Percentiles rank a stretch among this genome's conserved stretches.
phyloP scores from a whole-genome alignment of 2,797 vertebrate species.

The Arrhamphus sclerolepis region DNA sequence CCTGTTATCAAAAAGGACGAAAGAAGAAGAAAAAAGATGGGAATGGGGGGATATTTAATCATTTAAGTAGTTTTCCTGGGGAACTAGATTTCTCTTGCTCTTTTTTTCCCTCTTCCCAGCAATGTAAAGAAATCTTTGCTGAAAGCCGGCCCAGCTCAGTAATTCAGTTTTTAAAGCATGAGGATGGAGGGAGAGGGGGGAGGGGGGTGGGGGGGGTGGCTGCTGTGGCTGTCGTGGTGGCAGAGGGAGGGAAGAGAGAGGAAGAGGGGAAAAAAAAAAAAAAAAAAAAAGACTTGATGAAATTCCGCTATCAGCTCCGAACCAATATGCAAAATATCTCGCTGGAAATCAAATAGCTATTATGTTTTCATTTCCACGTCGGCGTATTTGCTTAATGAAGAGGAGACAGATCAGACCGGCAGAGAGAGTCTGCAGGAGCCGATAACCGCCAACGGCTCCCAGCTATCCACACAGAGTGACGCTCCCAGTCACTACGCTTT shows the following conservation, averaged over 20 bases:
- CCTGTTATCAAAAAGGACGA: constrained; percentile 77
- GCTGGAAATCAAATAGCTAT: constrained; percentile 99
- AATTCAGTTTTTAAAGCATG: constrained; percentile 96
- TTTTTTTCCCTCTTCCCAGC: constrained; percentile 75
- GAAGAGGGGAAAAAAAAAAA: constrained; percentile 77
- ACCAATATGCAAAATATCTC: constrained; percentile 99
- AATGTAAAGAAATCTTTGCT: constrained; percentile 85
- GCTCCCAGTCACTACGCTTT: constrained; percentile 80
- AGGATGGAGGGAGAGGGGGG: constrained; percentile 36
- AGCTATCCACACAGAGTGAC: constrained; percentile 90
- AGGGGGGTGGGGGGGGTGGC: neutral
- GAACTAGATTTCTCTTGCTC: constrained; percentile 76
- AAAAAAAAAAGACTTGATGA: constrained; percentile 97
- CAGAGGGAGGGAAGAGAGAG: constrained; percentile 41
- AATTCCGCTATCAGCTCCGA: constrained; percentile 98
- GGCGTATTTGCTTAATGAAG: constrained; percentile 99
- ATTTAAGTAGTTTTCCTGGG: constrained; percentile 84
- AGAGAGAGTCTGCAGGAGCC: constrained; percentile 92
- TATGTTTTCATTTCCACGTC: constrained; percentile 99
- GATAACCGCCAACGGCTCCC: constrained; percentile 94
- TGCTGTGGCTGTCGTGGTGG: constrained; percentile 13
- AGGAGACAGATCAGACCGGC: constrained; percentile 96
- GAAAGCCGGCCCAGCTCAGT: constrained; percentile 86
- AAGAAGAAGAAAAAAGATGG: constrained; percentile 64
- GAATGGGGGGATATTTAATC: constrained; percentile 86